Evolutionary conservation across 2,888 invertebrate genomes (phyloP), one percentile per base, ranked within the genome.

Genomic region (Pseudococcus longispinus): DNA sequence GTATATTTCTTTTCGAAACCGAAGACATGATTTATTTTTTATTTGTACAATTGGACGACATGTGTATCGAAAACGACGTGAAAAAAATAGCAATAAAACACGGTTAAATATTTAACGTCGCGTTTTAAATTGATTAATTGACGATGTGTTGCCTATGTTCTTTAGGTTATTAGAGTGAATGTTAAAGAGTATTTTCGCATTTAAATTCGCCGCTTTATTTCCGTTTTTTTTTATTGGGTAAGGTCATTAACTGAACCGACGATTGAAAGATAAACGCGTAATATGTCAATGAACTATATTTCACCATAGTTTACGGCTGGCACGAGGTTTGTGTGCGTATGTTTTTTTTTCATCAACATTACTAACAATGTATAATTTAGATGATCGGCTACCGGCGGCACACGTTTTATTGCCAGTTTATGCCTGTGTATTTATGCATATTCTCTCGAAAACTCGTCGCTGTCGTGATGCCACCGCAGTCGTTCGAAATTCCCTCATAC

Each of bases 201-300:
- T 42, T 80, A 80, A 80, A 80, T 80, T 80, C 77, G 32, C 77
- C 42, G 8, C 20, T 37, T 77, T 80, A 80, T 80, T 80, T 80
- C 77, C 74, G 74, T 42, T 85, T 70, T 85, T 70, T 84, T 74
- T 85, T 85, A 85, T 85, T 85, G 77, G 46, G 74, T 85, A 44
- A 74, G 85, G 85, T 85, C 85, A 85, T 85, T 85, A 85, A 85
- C 85, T 74, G 74, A 85, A 85, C 70, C 70, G 44, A 26, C 51
- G 44, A 46, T 42, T 26, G 51, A 85, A 85, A 74, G 44, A 85
- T 74, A 85, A 85, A 60, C 42, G 65, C 42, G 46, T 74, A 85
- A 70, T 29, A 74, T 85, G 85, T 85, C 85, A 85, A 85, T 85
- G 85, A 85, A 85, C 85, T 55, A 85, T 74, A 51, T 85, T 74